Base-by-base conservation (phyloP, 2,113 vertebrate species). In the Petrocephalus zakoni region DNA sequence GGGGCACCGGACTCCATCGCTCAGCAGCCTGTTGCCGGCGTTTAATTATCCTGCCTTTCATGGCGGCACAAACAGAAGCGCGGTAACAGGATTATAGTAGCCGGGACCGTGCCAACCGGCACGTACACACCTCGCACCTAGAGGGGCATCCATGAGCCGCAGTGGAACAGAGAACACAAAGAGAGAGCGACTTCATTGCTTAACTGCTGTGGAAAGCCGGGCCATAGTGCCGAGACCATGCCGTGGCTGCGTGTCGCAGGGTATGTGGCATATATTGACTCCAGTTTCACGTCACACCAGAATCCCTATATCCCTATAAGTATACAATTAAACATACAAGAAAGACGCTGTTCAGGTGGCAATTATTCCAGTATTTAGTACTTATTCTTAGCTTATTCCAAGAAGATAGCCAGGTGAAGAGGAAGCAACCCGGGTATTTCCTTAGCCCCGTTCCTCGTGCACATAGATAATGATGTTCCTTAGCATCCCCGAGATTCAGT, bases 341-440 rank as follows among this genome's bases (percentile, higher is more conserved):
- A 7, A 25, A n/a, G 11, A 10, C 58, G 25, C 84, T 17, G 93
- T 96, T 96, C 95, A 11, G 61, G n/a, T 64, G 8, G 7, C 21
- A 25, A 0, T 64, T 25, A 11, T 22, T n/a, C 58, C 58, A 10
- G 58, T 64, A 25, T 64, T 64, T 64, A 64, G 22, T 22, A n/a
- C 25, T 49, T 49, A 49, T 49, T 49, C 47, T 29, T 29, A 5
- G 7, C 22, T n/a, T n/a, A 61, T 61, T 21, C 22, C 0, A 6
- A n/a, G 22, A 61, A 61, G 25, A 3, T 9, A 29, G 61, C 29
- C n/a, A 29, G n/a, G 11, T n/a, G 25, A 29, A 29, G 61, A 68
- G 25, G n/a, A 68, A 13, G 61, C 29, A 10, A 68, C 61, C 61
- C 11, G 61, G n/a, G 61, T 68, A 29, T 68, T 68, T 68, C 29